A percentile compares a stretch with the other conserved stretches of the same genome.
These are phyloP conservation scores for Cerastis rubricosa DNA, from an alignment of 2,888 invertebrate species.

Conservation along the genomic window DNA sequence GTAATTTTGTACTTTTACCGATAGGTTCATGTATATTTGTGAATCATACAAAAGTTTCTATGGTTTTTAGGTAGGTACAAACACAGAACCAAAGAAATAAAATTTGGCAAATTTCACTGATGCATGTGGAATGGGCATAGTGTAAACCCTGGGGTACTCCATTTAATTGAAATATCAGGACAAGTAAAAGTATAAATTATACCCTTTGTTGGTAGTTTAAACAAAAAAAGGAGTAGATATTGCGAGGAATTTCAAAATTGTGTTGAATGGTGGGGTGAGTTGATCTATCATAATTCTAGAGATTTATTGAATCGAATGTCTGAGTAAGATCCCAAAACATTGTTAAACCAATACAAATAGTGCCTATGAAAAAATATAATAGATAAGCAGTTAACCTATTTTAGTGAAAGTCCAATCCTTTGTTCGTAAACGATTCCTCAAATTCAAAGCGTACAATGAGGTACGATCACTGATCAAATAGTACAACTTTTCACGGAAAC, in stretches of 20 bases:
- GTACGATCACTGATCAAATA: constrained; percentile 75
- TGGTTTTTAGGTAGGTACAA: background rate
- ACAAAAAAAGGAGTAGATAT: background rate
- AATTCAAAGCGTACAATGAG: constrained; percentile 76
- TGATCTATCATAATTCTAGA: background rate
- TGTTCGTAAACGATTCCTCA: constrained; percentile 71
- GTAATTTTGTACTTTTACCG: constrained; percentile 56
- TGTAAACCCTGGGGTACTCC: constrained; percentile 12
- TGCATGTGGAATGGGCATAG: background rate
- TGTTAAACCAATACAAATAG: background rate
- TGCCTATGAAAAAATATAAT: constrained; percentile 18
- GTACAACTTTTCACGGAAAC: constrained; percentile 79
- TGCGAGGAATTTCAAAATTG: background rate
- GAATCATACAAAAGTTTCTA: constrained; percentile 24
- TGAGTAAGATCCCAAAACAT: background rate
- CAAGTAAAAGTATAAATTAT: background rate
- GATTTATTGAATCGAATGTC: background rate
- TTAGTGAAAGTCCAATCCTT: constrained; percentile 78
- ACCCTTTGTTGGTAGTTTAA: background rate
- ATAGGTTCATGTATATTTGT: constrained; percentile 15
- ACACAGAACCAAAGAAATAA: background rate
- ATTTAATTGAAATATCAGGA: background rate
- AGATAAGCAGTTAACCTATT: constrained; percentile 66
- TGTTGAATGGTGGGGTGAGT: background rate
- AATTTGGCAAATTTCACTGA: background rate